Evolutionary conservation across 2,888 invertebrate genomes (phyloP), one percentile per base, ranked within the genome.

Genomic region (Torymus tubicola): DNA sequence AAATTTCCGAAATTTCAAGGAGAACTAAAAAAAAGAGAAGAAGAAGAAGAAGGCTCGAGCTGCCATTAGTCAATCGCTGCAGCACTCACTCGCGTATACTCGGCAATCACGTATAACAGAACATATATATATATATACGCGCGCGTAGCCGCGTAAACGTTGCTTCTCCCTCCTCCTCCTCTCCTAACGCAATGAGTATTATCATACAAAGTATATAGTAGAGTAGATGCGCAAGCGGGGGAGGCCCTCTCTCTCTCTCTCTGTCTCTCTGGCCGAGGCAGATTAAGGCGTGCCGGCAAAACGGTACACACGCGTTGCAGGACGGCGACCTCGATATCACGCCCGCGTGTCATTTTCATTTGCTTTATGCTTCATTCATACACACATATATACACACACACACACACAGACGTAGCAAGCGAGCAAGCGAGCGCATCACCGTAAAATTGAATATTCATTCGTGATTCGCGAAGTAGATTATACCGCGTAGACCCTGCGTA

Each of bases 291-390:
- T 82, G 83, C 82, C 83, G 83, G 81, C 81, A 71, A 84, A 85
- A 84, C 84, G 84, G 85, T 79, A 73, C 55, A 76, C 12, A 31
- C 50, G 42, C 24, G 16, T 14, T 68, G 31, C 13, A 58, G 21
- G 55, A 5, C 10, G 31, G 63, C 84, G 84, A 82, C 84, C 82
- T 83, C 83, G 84, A 85, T 71, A 72, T 83, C 84, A 84, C 81
- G 84, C 64, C 81, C 14, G 76, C 72, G 77, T 81, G 80, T 83
- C 81, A 81, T 84, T 85, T 82, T 80, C 83, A 80, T 42, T 42
- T 81, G 78, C 83, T 83, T 82, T 81, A 80, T 72, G 68, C 79
- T 69, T 76, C 67, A 74, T 73, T 76, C 76, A 69, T 69, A 76
- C 67, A 71, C 8, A 8, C 31, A 31, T 72, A 69, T 69, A 76